Conservation (phyloP, 2,888 invertebrate species). For the Trissolcus brochymenae region DNA sequence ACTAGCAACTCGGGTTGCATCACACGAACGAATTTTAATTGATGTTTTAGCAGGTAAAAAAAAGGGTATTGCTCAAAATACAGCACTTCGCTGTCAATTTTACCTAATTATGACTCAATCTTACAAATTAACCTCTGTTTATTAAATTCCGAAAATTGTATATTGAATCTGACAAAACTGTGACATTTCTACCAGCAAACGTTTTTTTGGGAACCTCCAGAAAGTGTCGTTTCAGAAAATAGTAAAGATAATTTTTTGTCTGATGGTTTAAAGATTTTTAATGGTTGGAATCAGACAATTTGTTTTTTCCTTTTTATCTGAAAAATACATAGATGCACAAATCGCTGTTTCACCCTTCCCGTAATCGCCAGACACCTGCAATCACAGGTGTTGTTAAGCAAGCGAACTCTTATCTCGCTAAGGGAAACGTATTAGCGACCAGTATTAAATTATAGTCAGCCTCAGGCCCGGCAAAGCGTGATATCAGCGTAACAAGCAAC, state of each 20-base stretch:
- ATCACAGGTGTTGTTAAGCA: constrained; percentile 55
- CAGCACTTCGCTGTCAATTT: constrained; percentile 44
- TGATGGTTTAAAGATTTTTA: not conserved
- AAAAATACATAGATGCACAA: constrained; percentile 34
- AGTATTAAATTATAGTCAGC: constrained; percentile 73
- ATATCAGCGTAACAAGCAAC: constrained; percentile 67
- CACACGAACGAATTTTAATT: constrained; percentile 72
- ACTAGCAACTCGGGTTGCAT: constrained; percentile 64
- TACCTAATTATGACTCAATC: constrained; percentile 38
- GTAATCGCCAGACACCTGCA: constrained; percentile 50
- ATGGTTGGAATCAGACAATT: not conserved
- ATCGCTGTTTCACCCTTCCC: constrained; percentile 31
- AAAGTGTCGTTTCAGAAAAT: too few relatives aligned
- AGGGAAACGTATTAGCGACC: constrained; percentile 68
- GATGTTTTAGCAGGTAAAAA: constrained; percentile 71
- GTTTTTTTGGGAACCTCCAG: too few relatives aligned
- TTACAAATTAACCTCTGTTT: constrained; percentile 33
- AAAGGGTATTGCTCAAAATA: constrained; percentile 47
- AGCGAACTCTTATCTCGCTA: constrained; percentile 63
- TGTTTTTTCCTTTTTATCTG: constrained; percentile 26
- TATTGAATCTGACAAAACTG: constrained; percentile 4
- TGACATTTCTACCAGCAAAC: too few relatives aligned
- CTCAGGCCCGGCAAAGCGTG: constrained; percentile 64
- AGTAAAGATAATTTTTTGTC: too few relatives aligned
- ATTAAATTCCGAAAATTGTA: constrained; percentile 20